A percentile compares a stretch with the other conserved stretches of the same genome.
These are phyloP conservation scores for Melierax canorus DNA, from an alignment of 2,113 vertebrate genomes.

Conservation along the genomic window DNA sequence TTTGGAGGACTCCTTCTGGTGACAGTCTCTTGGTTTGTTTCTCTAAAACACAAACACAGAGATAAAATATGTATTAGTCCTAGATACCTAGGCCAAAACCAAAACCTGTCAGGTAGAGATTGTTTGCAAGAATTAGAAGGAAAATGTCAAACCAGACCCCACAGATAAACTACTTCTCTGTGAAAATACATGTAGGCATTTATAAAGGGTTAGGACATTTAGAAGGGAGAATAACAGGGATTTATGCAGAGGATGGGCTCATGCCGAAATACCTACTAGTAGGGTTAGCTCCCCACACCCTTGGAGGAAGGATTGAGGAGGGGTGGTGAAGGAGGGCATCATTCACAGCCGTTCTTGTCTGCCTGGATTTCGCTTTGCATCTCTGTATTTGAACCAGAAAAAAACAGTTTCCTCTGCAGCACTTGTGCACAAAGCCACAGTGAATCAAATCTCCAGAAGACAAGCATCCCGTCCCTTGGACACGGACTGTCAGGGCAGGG, in stretches of 20 bases:
- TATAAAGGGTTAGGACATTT: not conserved
- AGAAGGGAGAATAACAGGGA: not conserved
- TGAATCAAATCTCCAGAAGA: not conserved
- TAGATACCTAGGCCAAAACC: not conserved
- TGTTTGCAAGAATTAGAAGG: not conserved
- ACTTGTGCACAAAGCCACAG: not conserved
- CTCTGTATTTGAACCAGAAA: not conserved
- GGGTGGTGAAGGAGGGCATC: not conserved
- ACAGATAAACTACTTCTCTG: not conserved
- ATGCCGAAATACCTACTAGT: not conserved
- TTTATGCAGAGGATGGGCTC: not conserved
- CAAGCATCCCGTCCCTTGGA: rapidly evolving
- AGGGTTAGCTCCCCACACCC: not conserved
- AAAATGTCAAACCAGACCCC: not conserved
- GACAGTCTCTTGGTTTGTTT: not conserved
- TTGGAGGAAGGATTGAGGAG: not conserved
- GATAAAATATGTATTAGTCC: not conserved
- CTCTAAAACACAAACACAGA: not conserved
- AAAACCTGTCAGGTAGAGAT: not conserved
- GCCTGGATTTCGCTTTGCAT: not conserved
- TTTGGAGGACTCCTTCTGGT: not conserved
- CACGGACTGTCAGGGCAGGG: rapidly evolving
- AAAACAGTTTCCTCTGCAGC: not conserved
- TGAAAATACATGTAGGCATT: not conserved
- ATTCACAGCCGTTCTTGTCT: not conserved